Conservation (phyloP, 1,140 invertebrate genomes). For the Tetramorium parvispinum region DNA sequence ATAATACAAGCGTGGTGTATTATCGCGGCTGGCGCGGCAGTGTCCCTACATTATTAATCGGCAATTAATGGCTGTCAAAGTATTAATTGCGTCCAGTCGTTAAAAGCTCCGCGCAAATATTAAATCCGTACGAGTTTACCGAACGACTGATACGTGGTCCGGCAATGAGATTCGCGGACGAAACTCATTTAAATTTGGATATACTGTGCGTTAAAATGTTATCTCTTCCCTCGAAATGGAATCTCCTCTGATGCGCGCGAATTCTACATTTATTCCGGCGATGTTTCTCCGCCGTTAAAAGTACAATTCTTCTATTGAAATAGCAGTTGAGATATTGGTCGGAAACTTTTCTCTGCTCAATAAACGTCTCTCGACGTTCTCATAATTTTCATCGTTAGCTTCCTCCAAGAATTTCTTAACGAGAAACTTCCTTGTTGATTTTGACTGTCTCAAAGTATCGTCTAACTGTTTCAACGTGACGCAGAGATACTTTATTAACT, state of each 20-base stretch:
- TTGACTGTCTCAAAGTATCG: neutral
- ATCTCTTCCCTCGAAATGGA: neutral
- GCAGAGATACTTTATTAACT: neutral
- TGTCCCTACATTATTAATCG: slow-evolving; percentile 47
- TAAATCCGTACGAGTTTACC: neutral
- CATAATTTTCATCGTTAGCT: slow-evolving; percentile 12
- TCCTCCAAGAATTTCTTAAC: neutral
- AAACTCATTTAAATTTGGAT: neutral
- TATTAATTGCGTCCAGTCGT: slow-evolving; percentile 48
- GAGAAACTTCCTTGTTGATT: slow-evolving; percentile 10
- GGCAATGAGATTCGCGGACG: neutral
- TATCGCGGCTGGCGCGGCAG: slow-evolving; percentile 1
- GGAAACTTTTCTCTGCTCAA: slow-evolving; percentile 1
- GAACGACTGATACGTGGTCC: neutral
- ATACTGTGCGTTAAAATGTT: neutral
- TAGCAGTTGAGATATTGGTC: neutral
- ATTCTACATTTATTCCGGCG: neutral
- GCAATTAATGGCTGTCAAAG: slow-evolving; percentile 51
- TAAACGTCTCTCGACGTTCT: slow-evolving; percentile 12
- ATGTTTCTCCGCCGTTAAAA: neutral
- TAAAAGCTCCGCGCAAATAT: slow-evolving; percentile 14
- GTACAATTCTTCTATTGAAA: slow-evolving; percentile 13
- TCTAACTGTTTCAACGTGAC: neutral
- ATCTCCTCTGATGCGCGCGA: neutral
- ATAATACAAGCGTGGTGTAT: slow-evolving; percentile 30